Evolutionary conservation across 2,113 vertebrate genomes (phyloP), one percentile per base, ranked within the genome.

Genomic region (Chitala chitala): DNA sequence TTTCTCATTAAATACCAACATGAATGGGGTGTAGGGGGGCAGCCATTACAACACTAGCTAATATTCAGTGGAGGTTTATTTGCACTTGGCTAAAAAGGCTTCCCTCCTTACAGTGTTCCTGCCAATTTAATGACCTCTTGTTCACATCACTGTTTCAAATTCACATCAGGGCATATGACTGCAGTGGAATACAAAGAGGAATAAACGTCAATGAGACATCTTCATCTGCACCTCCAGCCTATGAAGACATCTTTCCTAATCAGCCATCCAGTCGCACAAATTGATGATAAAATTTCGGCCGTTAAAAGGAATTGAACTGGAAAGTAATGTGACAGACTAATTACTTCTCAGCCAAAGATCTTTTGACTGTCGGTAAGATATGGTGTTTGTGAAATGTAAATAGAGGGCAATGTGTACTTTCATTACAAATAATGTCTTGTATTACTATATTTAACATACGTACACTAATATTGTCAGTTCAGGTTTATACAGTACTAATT

Each of bases 231-330:
- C 87, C 87, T 71, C 85, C 86, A 75, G 79, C 82, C 0, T 85
- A 87, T 12, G 81, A 83, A 29, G 85, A 87, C 42, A 75, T 88
- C 64, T 82, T 59, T 76, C 82, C 80, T 0, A 15, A 42, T 33
- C 10, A 29, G 9, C 54, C 56, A 29, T 38, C 9, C 26, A 59
- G 54, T 38, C 55, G 22, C 20, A n/a, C 26, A n/a, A 71, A 50
- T 20, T 56, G 22, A 77, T 36, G 22, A n/a, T 48, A 29, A n/a
- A 12, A 8, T 48, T 73, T 63, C 13, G 17, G 46, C n/a, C 15
- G 1, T 44, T 61, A n/a, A n/a, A n/a, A n/a, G n/a, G n/a, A n/a
- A n/a, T 61, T 72, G 33, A 59, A 48, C n/a, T 36, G 26, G 64
- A 8, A 24, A 24, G 46, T 46, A 22, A 26, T 26, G n/a, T 46